Conservation (phyloP, 2,113 vertebrate genomes). For the Pavo muticus region DNA sequence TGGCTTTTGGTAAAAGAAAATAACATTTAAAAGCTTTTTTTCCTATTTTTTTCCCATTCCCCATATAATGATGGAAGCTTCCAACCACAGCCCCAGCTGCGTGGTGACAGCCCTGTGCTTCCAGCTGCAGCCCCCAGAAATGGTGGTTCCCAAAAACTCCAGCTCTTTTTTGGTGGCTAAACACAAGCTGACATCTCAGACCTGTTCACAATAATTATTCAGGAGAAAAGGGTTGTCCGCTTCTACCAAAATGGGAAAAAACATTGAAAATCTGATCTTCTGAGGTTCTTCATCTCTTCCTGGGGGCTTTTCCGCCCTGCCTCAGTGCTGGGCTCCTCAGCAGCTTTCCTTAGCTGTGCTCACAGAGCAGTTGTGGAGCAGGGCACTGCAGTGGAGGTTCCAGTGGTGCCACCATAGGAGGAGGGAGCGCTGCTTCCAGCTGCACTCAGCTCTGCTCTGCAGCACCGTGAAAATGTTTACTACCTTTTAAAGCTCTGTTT, state of each 20-base stretch:
- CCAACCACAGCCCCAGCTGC: background rate
- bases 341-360: background rate
- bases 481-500: background rate
- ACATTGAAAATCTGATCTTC: background rate
- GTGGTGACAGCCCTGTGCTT: background rate
- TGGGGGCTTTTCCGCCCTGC: background rate
- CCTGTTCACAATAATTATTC: background rate
- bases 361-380: background rate
- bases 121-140: accelerated
- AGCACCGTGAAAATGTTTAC: background rate
- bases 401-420: background rate
- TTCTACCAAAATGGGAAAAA: conserved; percentile 7
- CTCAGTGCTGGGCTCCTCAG: background rate
- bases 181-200: background rate
- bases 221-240: background rate
- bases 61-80: background rate
- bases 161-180: background rate
- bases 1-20: background rate
- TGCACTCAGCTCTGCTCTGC: background rate
- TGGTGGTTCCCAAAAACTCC: background rate
- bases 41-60: background rate
- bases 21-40: no score
- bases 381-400: background rate
- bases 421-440: background rate
- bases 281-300: background rate